These are phyloP conservation scores for Epinephelus cyanopodus DNA, from an alignment of 2,113 vertebrate genomes.

Conservation along the genomic window DNA sequence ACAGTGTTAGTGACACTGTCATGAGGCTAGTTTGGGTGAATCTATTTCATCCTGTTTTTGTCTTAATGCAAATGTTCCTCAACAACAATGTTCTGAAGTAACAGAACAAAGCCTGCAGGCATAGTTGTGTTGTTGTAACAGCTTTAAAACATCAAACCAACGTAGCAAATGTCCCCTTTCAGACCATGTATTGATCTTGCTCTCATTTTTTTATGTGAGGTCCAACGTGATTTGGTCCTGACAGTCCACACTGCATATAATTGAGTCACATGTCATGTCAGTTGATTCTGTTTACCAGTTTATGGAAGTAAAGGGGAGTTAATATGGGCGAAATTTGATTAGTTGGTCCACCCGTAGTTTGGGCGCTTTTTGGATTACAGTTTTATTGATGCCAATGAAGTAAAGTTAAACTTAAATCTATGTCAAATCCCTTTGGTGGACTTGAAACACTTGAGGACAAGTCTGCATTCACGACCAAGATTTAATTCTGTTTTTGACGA, in stretches of 20 bases:
- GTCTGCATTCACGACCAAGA: not conserved
- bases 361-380: too few species aligned
- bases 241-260: not conserved
- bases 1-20: not conserved
- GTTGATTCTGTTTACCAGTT: not conserved
- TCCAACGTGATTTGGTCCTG: too few species aligned
- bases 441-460: slow-evolving; percentile 12
- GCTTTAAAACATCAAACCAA: not conserved
- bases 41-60: not conserved
- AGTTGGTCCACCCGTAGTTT: not conserved
- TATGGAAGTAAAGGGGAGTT: not conserved
- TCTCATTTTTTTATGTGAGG: too few species aligned
- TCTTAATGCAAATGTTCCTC: not conserved
- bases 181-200: not conserved
- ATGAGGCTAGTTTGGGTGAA: not conserved
- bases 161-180: not conserved
- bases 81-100: not conserved
- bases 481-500: slow-evolving; percentile 18
- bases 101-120: not conserved
- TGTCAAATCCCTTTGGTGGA: not conserved
- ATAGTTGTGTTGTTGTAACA: not conserved
- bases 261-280: slow-evolving; percentile 1
- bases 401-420: not conserved
- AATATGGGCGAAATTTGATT: not conserved
- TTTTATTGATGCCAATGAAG: not conserved